phyloP scores from a whole-genome alignment of 2,888 invertebrate species.

The Zhuqinia jingwanae region DNA sequence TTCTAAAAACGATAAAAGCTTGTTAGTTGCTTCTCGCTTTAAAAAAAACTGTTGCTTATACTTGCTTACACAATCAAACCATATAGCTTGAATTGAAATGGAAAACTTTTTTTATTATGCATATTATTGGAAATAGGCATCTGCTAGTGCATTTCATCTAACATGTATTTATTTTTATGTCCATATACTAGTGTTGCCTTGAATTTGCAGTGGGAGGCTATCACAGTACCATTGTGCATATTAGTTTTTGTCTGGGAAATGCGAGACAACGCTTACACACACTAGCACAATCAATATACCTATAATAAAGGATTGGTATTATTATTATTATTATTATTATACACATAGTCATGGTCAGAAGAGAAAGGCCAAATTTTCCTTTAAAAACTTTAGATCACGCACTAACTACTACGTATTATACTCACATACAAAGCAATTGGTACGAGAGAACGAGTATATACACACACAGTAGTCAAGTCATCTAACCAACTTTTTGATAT shows the following conservation, averaged over 20 bases:
- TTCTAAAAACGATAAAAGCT: slow-evolving; percentile 16
- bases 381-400: background rate
- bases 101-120: background rate
- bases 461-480: background rate
- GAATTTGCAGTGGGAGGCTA: background rate
- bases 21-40: slow-evolving; percentile 7
- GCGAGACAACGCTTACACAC: background rate
- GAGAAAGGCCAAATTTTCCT: slow-evolving; percentile 4
- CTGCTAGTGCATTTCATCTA: background rate
- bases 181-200: background rate
- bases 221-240: background rate
- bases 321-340: no score
- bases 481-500: slow-evolving; percentile 54
- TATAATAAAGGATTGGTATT: background rate
- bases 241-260: background rate
- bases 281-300: background rate
- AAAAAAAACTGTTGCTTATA: slow-evolving; percentile 35
- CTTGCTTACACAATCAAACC: background rate
- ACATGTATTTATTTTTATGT: background rate
- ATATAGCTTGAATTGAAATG: background rate
- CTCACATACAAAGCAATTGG: no score
- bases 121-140: slow-evolving; percentile 14
- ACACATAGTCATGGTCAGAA: background rate
- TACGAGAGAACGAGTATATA: background rate
- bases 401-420: background rate